phyloP scores from a whole-genome alignment of 2,797 vertebrate species.

The Dromococcyx pavoninus region DNA sequence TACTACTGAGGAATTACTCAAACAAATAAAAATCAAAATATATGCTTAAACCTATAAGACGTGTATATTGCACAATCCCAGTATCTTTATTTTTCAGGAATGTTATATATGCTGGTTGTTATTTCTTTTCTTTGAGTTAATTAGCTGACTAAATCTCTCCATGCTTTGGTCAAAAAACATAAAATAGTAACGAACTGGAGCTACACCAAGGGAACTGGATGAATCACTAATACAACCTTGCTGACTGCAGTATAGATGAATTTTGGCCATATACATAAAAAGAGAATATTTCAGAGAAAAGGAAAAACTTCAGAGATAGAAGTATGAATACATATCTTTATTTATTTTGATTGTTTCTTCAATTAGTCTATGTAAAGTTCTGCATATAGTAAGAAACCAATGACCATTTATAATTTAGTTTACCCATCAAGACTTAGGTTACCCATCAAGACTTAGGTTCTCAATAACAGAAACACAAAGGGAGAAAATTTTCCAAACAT shows the following conservation, averaged over 20 bases:
- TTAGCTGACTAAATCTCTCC: conserved; percentile 9
- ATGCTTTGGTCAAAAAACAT: background rate
- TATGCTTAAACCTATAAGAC: background rate
- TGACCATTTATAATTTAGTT: background rate
- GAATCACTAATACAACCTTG: background rate
- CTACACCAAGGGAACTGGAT: background rate
- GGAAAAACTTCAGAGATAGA: background rate
- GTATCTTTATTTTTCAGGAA: conserved; percentile 4
- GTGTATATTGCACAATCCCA: background rate
- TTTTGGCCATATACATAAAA: background rate
- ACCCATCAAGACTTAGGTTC: background rate
- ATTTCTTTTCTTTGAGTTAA: conserved; percentile 10
- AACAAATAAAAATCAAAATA: background rate
- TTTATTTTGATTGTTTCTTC: background rate
- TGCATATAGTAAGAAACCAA: background rate
- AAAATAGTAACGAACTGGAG: background rate
- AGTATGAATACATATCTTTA: background rate
- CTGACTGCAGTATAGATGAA: background rate
- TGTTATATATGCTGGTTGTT: background rate
- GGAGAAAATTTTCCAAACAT: background rate
- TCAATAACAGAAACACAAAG: background rate
- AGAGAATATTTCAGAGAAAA: background rate
- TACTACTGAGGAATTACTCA: background rate
- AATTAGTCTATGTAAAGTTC: background rate
- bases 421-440: too few species aligned